phyloP scores from a whole-genome alignment of 2,888 invertebrate genomes.

The Mimas tiliae region DNA sequence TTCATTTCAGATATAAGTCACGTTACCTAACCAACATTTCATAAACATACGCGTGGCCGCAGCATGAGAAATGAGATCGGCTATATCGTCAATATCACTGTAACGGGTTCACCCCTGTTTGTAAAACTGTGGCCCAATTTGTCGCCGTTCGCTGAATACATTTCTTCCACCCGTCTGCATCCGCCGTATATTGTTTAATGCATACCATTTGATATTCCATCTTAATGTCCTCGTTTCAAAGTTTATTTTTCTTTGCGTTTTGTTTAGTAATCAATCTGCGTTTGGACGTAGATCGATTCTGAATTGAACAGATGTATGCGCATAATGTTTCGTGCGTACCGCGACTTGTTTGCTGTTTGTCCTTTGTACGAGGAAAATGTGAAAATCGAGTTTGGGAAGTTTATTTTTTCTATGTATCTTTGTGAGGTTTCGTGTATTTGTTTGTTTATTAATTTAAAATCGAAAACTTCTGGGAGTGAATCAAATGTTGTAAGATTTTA shows the following conservation, averaged over 20 bases:
- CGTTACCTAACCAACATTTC: background rate
- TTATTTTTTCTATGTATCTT: background rate
- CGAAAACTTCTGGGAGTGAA: too few species aligned
- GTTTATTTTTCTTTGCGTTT: background rate
- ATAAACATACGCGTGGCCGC: background rate
- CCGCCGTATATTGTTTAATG: slow-evolving; percentile 10
- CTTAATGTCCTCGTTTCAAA: background rate
- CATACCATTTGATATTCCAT: slow-evolving; percentile 1
- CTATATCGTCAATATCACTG: slow-evolving; percentile 21
- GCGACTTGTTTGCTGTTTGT: slow-evolving; percentile 14
- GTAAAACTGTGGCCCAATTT: slow-evolving; percentile 12
- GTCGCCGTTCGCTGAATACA: slow-evolving; percentile 15
- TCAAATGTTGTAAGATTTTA: too few species aligned
- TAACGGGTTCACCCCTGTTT: slow-evolving; percentile 21
- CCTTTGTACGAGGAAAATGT: slow-evolving; percentile 3
- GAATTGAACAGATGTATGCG: slow-evolving; percentile 7
- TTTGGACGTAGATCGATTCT: slow-evolving; percentile 5
- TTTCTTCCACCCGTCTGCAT: slow-evolving; percentile 19
- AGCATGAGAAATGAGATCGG: slow-evolving; percentile 9
- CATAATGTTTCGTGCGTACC: background rate
- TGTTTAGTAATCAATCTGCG: background rate
- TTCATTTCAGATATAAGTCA: background rate
- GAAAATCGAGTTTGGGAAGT: background rate
- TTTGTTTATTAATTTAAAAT: too few species aligned
- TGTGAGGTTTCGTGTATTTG: background rate